These are phyloP conservation scores for Leptatherina wallacei DNA, from an alignment of 2,797 vertebrate genomes.

Conservation along the genomic window DNA sequence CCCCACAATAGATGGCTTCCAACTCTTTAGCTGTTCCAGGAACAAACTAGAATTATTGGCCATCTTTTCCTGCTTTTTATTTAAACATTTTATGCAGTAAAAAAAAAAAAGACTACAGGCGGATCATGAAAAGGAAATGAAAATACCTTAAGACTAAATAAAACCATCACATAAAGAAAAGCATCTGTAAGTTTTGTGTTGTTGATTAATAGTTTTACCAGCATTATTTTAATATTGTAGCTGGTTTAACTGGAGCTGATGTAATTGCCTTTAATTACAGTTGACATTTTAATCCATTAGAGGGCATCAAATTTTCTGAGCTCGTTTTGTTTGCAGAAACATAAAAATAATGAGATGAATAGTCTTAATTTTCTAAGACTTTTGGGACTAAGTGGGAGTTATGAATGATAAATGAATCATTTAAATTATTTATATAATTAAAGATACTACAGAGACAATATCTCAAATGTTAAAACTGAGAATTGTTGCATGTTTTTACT, in stretches of 20 bases:
- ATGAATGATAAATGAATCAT: too few species aligned
- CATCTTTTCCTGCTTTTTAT: slow-evolving; percentile 28
- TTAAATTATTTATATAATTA: too few species aligned
- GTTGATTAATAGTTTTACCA: neutral
- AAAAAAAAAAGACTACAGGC: neutral
- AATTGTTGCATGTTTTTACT: too few species aligned
- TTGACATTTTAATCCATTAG: neutral
- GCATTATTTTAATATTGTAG: too few species aligned
- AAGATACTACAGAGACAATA: too few species aligned
- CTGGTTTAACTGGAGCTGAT: neutral
- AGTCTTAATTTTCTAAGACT: too few species aligned
- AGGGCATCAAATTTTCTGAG: neutral
- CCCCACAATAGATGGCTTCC: slow-evolving; percentile 28
- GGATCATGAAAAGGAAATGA: neutral
- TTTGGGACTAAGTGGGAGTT: too few species aligned
- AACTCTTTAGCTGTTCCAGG: slow-evolving; percentile 16
- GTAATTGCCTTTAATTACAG: neutral
- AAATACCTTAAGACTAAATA: too few species aligned
- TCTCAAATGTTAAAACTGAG: too few species aligned
- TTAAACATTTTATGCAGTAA: slow-evolving; percentile 1
- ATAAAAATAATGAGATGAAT: too few species aligned
- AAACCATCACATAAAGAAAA: neutral
- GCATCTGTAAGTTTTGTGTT: neutral
- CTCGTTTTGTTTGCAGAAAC: neutral
- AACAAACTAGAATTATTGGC: slow-evolving; percentile 18